Evolutionary conservation across 2,888 invertebrate genomes (phyloP).

Genomic region (Cotesia congregata): DNA sequence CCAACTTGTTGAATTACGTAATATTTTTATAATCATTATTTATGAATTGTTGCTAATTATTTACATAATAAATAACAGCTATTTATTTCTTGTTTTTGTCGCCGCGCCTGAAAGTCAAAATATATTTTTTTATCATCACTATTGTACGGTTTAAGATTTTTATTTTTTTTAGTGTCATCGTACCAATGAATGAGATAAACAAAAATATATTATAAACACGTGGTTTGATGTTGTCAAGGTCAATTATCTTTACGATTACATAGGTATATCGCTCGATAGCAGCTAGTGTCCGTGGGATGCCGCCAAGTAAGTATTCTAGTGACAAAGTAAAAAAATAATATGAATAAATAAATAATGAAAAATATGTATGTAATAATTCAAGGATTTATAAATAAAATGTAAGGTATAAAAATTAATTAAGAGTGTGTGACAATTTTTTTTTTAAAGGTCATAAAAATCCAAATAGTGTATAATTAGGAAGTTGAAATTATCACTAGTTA

Average conservation of each 20-base stretch:
- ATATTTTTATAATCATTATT: background rate
- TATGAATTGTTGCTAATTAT: background rate
- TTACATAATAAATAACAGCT: background rate
- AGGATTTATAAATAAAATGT: conserved; percentile 61
- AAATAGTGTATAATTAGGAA: no score
- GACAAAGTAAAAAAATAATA: conserved; percentile 7
- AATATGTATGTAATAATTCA: background rate
- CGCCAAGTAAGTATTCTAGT: conserved; percentile 10
- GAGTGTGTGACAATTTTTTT: no score
- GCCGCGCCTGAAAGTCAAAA: no score
- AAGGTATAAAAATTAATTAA: conserved; percentile 12
- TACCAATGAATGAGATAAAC: background rate
- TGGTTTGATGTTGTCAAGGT: background rate
- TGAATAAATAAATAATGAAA: conserved; percentile 11
- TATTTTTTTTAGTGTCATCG: background rate
- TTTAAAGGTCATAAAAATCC: no score
- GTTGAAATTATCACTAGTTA: conserved; percentile 22
- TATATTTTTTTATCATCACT: no score
- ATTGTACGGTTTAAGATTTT: no score
- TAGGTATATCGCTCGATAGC: background rate
- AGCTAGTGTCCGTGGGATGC: background rate
- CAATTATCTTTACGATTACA: background rate
- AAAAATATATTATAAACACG: background rate
- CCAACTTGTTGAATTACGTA: background rate
- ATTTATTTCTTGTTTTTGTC: no score